Evolutionary conservation across 2,797 vertebrate species (phyloP).

Genomic region (Cyprinella venusta): DNA sequence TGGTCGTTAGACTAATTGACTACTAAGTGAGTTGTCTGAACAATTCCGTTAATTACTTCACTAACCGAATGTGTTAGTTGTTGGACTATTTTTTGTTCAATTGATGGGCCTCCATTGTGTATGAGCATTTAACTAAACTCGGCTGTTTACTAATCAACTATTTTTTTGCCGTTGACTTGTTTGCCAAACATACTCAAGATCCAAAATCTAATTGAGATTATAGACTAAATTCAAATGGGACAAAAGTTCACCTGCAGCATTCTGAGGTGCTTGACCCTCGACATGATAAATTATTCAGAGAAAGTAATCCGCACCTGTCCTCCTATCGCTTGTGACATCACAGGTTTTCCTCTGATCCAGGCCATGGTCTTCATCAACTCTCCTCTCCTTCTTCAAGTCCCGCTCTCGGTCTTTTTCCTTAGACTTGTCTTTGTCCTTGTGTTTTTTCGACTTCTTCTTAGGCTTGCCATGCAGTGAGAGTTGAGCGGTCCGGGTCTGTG

Average conservation of each 20-base stretch:
- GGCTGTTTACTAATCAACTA: background rate
- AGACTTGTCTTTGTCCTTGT: conserved; percentile 89
- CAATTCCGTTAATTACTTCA: background rate
- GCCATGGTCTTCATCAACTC: conserved; percentile 65
- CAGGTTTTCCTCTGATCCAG: conserved; percentile 72
- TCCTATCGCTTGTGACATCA: conserved; percentile 74
- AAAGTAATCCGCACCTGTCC: conserved; percentile 79
- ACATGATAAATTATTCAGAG: conserved; percentile 21
- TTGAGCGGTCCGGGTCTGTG: conserved; percentile 61
- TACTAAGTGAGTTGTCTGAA: background rate
- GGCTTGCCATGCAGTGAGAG: conserved; percentile 79
- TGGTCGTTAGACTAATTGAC: background rate
- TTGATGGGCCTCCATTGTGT: background rate
- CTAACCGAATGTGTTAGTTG: background rate
- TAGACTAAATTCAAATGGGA: background rate
- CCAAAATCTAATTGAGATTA: background rate
- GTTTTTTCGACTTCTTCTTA: conserved; percentile 95
- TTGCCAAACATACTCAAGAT: background rate
- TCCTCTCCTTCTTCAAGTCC: conserved; percentile 70
- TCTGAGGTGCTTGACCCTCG: background rate
- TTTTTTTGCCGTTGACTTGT: background rate
- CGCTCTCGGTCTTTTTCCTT: conserved; percentile 77
- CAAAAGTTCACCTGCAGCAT: background rate
- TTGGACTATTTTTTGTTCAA: no score
- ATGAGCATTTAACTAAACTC: background rate